Percentiles rank a stretch among this genome's conserved stretches.
Conservation (phyloP, 2,113 vertebrate species). For the Chionodraco myersi region DNA sequence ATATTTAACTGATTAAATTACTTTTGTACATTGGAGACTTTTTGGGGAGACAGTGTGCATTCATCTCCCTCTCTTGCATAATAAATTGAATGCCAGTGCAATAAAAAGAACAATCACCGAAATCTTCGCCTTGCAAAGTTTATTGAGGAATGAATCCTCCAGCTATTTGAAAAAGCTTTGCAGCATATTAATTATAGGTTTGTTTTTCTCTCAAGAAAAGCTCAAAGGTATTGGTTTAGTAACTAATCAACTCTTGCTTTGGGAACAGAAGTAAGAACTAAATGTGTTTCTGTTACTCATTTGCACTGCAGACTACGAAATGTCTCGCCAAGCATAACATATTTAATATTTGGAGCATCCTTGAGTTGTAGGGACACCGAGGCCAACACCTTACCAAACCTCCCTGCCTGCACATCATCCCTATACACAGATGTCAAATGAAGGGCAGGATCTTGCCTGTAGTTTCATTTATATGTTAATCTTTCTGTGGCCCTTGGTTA, state of each 20-base stretch:
- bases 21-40: slow-evolving; percentile 6
- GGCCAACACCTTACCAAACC: slow-evolving; percentile 17
- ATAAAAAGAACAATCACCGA: slow-evolving; percentile 21
- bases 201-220: slow-evolving; percentile 19
- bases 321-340: not conserved
- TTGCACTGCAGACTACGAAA: not conserved
- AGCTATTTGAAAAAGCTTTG: slow-evolving; percentile 21
- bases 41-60: slow-evolving; percentile 15
- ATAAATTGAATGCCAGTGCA: slow-evolving; percentile 12
- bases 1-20: slow-evolving; percentile 49
- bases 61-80: slow-evolving; percentile 12
- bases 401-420: slow-evolving; percentile 33
- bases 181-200: slow-evolving; percentile 21
- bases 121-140: slow-evolving; percentile 22
- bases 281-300: not conserved
- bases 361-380: slow-evolving; percentile 28
- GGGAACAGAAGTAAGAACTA: not conserved
- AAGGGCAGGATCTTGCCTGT: slow-evolving; percentile 60
- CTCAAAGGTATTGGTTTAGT: slow-evolving; percentile 20
- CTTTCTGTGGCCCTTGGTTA: slow-evolving; percentile 55
- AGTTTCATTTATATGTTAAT: slow-evolving; percentile 82
- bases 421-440: slow-evolving; percentile 54
- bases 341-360: not conserved
- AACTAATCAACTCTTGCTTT: not conserved
- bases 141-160: slow-evolving; percentile 24